These are phyloP conservation scores for Dasypus novemcinctus DNA, from an alignment of 2,113 vertebrate species.

Conservation along the genomic window DNA sequence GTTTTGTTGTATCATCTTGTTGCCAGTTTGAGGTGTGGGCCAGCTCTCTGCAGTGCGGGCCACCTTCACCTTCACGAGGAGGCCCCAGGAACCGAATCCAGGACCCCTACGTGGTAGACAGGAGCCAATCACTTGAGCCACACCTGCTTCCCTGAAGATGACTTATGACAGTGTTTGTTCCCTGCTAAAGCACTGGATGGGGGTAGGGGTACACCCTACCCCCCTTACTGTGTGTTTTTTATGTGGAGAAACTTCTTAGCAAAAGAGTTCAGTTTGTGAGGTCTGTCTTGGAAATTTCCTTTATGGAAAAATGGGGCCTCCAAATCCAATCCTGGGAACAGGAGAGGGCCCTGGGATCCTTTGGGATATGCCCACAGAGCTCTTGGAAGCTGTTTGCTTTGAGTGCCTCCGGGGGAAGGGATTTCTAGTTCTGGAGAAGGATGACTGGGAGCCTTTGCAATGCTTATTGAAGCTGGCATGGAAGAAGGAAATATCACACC, in stretches of 20 bases:
- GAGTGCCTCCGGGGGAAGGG: background rate
- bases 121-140: too few relatives aligned
- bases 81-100: too few relatives aligned
- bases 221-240: background rate
- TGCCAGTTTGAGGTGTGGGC: too few relatives aligned
- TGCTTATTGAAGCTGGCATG: accelerated
- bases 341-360: background rate
- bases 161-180: background rate
- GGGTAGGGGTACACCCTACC: background rate
- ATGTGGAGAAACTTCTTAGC: background rate
- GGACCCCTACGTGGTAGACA: too few relatives aligned
- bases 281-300: background rate
- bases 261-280: background rate
- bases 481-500: background rate
- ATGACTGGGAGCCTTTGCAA: background rate
- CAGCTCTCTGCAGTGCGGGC: too few relatives aligned
- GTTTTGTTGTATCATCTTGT: too few relatives aligned
- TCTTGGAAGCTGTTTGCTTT: background rate
- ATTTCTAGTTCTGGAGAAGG: background rate
- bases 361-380: background rate
- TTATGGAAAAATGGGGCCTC: background rate
- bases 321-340: background rate
- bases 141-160: too few relatives aligned
- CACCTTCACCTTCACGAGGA: too few relatives aligned
- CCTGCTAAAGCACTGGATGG: background rate